phyloP scores from a whole-genome alignment of 2,888 invertebrate genomes.

The Prosapia bicincta region DNA sequence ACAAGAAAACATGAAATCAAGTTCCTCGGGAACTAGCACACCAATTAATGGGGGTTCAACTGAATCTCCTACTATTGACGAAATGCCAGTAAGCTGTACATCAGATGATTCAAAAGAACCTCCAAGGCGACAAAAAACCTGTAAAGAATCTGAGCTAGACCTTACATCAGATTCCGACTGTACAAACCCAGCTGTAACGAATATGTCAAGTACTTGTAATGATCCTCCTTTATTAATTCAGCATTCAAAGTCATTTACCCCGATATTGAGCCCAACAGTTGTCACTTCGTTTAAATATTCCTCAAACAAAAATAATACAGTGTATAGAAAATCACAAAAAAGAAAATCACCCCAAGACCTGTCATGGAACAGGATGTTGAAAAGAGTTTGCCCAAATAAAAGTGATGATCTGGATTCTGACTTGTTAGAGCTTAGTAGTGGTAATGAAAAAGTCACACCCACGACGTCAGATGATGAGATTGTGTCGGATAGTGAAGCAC shows the following conservation, averaged over 20 bases:
- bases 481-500: constrained; percentile 13
- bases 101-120: constrained; percentile 20
- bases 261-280: constrained; percentile 19
- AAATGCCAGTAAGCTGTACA: constrained; percentile 12
- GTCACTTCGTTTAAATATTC: constrained; percentile 17
- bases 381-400: background rate
- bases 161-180: constrained; percentile 49
- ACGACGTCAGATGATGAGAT: constrained; percentile 21
- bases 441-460: constrained; percentile 8
- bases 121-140: constrained; percentile 24
- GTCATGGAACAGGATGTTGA: background rate
- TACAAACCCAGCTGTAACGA: constrained; percentile 20
- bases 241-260: constrained; percentile 13
- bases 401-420: constrained; percentile 23
- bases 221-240: background rate
- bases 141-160: constrained; percentile 45
- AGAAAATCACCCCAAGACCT: constrained; percentile 3
- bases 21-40: constrained; percentile 20
- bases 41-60: constrained; percentile 16
- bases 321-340: constrained; percentile 4
- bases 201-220: constrained; percentile 21
- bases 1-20: constrained; percentile 11
- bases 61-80: constrained; percentile 15
- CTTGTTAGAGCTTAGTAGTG: constrained; percentile 12
- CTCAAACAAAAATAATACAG: constrained; percentile 10